These are phyloP conservation scores for Microcebus jonahi DNA, from an alignment of 2,113 vertebrate genomes.

Conservation along the genomic window DNA sequence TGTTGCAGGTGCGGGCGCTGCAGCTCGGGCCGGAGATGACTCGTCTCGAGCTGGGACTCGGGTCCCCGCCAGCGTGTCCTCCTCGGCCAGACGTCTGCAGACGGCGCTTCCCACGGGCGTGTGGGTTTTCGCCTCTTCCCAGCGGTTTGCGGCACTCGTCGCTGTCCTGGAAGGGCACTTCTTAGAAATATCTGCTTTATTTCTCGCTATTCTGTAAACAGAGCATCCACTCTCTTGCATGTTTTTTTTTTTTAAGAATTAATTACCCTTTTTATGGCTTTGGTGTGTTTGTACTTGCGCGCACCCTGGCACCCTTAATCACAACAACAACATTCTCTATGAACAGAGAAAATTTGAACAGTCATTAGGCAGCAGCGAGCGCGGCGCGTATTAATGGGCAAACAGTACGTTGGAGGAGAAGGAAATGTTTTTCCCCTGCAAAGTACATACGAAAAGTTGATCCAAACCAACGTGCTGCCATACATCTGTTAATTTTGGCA, in stretches of 20 bases:
- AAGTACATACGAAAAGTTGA: slow-evolving; percentile 79
- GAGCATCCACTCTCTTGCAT: neutral
- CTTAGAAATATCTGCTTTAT: neutral
- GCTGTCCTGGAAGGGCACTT: neutral
- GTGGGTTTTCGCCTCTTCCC: neutral
- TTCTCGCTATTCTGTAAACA: neutral
- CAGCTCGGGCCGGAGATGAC: neutral
- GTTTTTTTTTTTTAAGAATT: slow-evolving; percentile 64
- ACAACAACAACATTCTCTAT: slow-evolving; percentile 72
- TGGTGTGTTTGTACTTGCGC: slow-evolving; percentile 74
- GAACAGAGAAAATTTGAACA: slow-evolving; percentile 78
- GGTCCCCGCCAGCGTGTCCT: neutral
- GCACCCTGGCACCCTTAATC: slow-evolving; percentile 78
- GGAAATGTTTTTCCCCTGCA: slow-evolving; percentile 76
- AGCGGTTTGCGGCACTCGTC: rapidly evolving
- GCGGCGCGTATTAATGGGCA: slow-evolving; percentile 80
- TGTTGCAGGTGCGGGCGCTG: neutral
- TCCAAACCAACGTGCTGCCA: slow-evolving; percentile 79
- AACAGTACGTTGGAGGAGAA: slow-evolving; percentile 74
- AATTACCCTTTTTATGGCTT: slow-evolving; percentile 81
- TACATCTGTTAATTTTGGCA: slow-evolving; percentile 85
- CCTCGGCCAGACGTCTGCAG: rapidly evolving
- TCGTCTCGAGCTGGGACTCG: neutral
- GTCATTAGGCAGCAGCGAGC: slow-evolving; percentile 79
- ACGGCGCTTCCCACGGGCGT: neutral